A percentile compares a stretch with the other conserved stretches of the same genome.
Conservation (phyloP, 1,140 invertebrate genomes). For the Lepidurus arcticus region DNA sequence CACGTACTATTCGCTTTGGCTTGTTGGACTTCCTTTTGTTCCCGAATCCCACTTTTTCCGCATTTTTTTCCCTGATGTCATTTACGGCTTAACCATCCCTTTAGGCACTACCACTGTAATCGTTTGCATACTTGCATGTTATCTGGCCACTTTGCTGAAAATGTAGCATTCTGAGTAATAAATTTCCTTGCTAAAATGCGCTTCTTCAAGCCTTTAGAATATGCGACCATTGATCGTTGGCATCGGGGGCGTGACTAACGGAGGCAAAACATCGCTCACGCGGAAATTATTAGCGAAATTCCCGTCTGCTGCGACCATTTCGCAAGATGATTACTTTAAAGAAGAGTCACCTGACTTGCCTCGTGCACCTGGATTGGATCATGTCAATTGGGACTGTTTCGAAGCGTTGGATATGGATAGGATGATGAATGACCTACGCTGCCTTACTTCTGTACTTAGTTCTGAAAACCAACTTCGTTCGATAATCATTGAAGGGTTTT, state of each 20-base stretch:
- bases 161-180: background rate
- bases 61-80: slow-evolving; percentile 55
- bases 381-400: slow-evolving; percentile 28
- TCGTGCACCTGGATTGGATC: background rate
- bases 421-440: slow-evolving; percentile 7
- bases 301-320: background rate
- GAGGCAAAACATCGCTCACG: slow-evolving; percentile 25
- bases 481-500: slow-evolving; percentile 69
- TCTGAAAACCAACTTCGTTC: slow-evolving; percentile 39
- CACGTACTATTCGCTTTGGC: slow-evolving; percentile 59
- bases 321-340: slow-evolving; percentile 28
- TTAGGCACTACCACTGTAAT: slow-evolving; percentile 57
- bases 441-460: background rate
- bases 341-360: background rate
- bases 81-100: slow-evolving; percentile 55
- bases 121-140: slow-evolving; percentile 51
- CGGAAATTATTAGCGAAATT: background rate
- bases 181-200: background rate
- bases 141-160: background rate
- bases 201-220: background rate
- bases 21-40: slow-evolving; percentile 61
- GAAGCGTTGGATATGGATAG: slow-evolving; percentile 26
- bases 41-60: slow-evolving; percentile 47
- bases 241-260: slow-evolving; percentile 7
- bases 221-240: background rate